Base-by-base conservation (phyloP, 2,888 invertebrate genomes). In the Macropis europaea region DNA sequence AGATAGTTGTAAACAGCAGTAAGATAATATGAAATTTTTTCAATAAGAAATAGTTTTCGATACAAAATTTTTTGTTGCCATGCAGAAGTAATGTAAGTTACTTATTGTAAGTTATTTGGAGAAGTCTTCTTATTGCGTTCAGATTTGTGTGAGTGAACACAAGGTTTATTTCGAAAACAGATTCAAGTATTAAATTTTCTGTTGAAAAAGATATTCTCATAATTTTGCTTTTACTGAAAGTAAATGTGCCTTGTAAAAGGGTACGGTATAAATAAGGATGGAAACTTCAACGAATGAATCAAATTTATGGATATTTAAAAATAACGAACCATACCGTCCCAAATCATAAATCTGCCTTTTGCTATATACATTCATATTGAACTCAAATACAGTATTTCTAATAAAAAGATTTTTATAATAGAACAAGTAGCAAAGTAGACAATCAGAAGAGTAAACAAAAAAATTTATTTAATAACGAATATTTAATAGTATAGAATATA, bases 1-100 rank as follows among this genome's bases (percentile, higher is more conserved):
- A 89, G 93, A 94, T 80, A 91, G 93, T 64, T 94, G 93, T 88
- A 93, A 93, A 79, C 93, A 93, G 83, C 93, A 94, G 85, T 93
- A 89, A 78, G 54, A 22, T 6, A 22, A 45, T 32, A 42, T 22
- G 2, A 45, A 34, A 11, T 6, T 30, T 34, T 32, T 30, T 52
- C 32, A 9, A 30, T 48, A 34, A 36, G 13, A 59, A 30, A 40
- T 54, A 63, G 28, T 48, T 60, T 56, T 62, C 5, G 13, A 59
- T 22, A 48, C 13, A 13, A 26, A 36, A 13, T 19, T 13, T 52
- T 66, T 43, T 13, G 72, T 56, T 60, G 68, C 56, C 63, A 76
- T 76, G 30, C 45, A 52, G 17, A 17, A 15, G 47, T 50, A 24
- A 52, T 22, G 13, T 47, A 47, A 60, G 54, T 62, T 54, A 69